phyloP scores from a whole-genome alignment of 37 sponge, comb jelly and placozoan genomes.

The Hexactinellida sp. region DNA sequence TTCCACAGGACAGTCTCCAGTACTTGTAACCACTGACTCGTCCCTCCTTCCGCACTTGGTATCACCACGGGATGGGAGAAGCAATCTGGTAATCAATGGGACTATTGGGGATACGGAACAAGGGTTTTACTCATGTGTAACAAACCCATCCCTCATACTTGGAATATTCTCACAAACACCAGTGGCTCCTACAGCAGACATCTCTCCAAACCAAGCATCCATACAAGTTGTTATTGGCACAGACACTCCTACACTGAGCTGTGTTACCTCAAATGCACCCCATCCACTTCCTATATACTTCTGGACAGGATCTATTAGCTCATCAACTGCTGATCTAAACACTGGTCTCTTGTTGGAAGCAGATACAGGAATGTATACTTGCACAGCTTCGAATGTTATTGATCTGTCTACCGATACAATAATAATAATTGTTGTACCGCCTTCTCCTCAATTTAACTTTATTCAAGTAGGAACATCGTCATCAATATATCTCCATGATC shows the following conservation, averaged over 20 bases:
- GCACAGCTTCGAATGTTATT: not conserved
- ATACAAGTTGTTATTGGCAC: not conserved
- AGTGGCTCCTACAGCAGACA: not conserved
- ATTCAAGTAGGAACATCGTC: not conserved
- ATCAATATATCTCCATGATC: not conserved
- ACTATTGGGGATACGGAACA: not conserved
- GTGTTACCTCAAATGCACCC: not conserved
- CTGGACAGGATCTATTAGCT: not conserved
- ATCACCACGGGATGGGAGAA: not conserved
- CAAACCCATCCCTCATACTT: not conserved
- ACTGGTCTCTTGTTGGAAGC: not conserved
- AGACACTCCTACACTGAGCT: not conserved
- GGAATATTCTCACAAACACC: not conserved
- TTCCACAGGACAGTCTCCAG: not conserved
- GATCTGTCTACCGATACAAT: not conserved
- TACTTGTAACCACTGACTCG: not conserved
- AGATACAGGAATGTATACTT: not conserved
- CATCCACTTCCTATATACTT: not conserved
- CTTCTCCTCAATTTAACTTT: not conserved
- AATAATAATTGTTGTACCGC: not conserved
- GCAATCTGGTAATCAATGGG: not conserved
- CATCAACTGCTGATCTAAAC: not conserved
- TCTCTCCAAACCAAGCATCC: not conserved
- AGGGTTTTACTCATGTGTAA: not conserved
- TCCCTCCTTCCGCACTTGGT: not conserved